A percentile compares a stretch with the other conserved stretches of the same genome.
Conservation (phyloP, 2,888 invertebrate species). For the Scaeva pyrastri region DNA sequence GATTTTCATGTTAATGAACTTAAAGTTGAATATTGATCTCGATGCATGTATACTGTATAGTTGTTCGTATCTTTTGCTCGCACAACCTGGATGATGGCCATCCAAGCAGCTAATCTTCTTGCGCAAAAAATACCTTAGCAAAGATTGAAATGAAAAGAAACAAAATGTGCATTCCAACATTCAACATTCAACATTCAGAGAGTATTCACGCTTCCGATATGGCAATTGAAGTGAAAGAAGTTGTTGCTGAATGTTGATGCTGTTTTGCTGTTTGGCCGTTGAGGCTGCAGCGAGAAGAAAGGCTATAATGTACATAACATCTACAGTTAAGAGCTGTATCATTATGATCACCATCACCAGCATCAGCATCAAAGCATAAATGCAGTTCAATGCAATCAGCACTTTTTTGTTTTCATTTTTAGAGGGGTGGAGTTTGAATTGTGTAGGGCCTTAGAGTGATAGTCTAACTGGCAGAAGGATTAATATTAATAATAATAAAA, state of each 20-base stretch:
- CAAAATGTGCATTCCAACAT: slow-evolving; percentile 43
- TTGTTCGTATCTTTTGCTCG: slow-evolving; percentile 3
- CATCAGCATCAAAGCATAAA: slow-evolving; percentile 35
- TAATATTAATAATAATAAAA: too few relatives aligned
- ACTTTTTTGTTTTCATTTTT: neutral
- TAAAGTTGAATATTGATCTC: slow-evolving; percentile 52
- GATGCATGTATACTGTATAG: neutral
- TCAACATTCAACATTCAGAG: slow-evolving; percentile 44
- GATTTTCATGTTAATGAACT: slow-evolving; percentile 74
- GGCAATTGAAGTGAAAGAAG: slow-evolving; percentile 73
- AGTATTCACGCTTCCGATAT: slow-evolving; percentile 69
- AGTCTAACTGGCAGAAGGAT: too few relatives aligned
- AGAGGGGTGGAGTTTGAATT: neutral
- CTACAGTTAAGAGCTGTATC: slow-evolving; percentile 73
- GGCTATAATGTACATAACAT: slow-evolving; percentile 57
- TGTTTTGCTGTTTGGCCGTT: neutral
- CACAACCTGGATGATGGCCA: neutral
- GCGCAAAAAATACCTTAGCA: neutral
- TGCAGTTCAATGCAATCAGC: slow-evolving; percentile 55
- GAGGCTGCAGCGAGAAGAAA: slow-evolving; percentile 49
- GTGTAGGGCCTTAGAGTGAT: neutral
- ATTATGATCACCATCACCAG: slow-evolving; percentile 57
- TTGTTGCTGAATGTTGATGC: slow-evolving; percentile 39
- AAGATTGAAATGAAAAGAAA: slow-evolving; percentile 27
- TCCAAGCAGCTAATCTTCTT: slow-evolving; percentile 46